These are phyloP conservation scores for Henricia sp. DNA, from an alignment of 53 echinoderm and acorn worm species.

Conservation along the genomic window DNA sequence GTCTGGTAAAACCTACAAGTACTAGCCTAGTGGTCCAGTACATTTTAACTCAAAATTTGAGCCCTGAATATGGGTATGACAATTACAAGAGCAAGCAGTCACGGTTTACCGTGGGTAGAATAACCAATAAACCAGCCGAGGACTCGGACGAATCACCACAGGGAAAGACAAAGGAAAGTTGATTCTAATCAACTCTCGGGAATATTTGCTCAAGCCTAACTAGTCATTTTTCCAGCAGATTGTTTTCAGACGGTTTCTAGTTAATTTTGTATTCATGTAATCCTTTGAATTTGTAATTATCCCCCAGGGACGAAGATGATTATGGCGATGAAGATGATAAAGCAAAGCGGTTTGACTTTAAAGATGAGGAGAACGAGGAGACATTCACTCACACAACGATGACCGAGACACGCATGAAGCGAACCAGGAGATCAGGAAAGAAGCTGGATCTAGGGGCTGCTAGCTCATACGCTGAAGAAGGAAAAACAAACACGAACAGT, in stretches of 20 bases:
- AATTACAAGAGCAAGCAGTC: constrained; percentile 52
- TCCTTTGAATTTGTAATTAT: too few relatives aligned
- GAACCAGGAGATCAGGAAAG: constrained; percentile 68
- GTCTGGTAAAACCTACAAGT: too few relatives aligned
- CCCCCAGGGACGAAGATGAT: constrained; percentile 61
- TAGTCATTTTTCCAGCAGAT: neutral
- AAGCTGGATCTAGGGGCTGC: constrained; percentile 89
- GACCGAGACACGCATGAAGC: constrained; percentile 75
- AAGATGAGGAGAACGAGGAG: constrained; percentile 88
- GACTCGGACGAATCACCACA: constrained; percentile 87
- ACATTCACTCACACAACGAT: constrained; percentile 75
- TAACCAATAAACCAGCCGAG: constrained; percentile 49
- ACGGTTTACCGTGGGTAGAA: constrained; percentile 54
- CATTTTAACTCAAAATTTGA: too few relatives aligned
- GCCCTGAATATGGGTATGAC: constrained; percentile 82
- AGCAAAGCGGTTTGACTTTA: constrained; percentile 67
- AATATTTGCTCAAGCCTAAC: neutral
- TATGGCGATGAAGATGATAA: constrained; percentile 61
- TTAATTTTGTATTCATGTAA: too few relatives aligned
- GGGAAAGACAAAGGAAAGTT: constrained; percentile 39
- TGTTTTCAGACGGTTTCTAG: too few relatives aligned
- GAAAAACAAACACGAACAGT: constrained; percentile 58
- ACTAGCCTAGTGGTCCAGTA: too few relatives aligned
- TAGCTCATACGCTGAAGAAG: constrained; percentile 69
- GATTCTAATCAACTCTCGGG: neutral